Conservation (phyloP, 2,113 vertebrate species). For the Forbesichthys papilliferus region DNA sequence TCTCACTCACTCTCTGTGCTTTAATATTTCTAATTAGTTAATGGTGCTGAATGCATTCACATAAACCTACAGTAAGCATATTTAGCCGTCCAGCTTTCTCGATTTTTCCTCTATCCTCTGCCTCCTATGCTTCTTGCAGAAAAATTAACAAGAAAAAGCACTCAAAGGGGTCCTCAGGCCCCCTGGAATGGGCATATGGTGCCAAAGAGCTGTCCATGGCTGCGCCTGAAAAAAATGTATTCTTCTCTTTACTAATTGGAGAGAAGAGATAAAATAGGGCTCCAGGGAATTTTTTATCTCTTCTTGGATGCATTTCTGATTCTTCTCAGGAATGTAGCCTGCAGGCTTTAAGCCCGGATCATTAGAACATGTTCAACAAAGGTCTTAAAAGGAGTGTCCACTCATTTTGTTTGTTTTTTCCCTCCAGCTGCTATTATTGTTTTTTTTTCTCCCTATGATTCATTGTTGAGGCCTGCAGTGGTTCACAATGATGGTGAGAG, state of each 20-base stretch:
- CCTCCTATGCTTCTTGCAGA: constrained; percentile 41
- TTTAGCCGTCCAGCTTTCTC: constrained; percentile 48
- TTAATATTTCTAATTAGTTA: constrained; percentile 83
- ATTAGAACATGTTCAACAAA: constrained; percentile 54
- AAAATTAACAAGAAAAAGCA: constrained; percentile 72
- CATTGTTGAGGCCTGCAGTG: constrained; percentile 18
- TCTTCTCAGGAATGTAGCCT: constrained; percentile 44
- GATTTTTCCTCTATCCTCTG: constrained; percentile 26
- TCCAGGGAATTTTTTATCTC: constrained; percentile 57
- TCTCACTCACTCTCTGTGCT: constrained; percentile 62
- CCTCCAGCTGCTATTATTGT: constrained; percentile 5
- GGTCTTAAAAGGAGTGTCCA: constrained; percentile 34
- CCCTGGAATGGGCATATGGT: constrained; percentile 38
- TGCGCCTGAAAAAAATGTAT: constrained; percentile 56
- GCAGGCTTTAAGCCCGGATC: constrained; percentile 51
- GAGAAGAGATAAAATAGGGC: constrained; percentile 56
- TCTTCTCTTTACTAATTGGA: constrained; percentile 63
- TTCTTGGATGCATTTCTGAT: constrained; percentile 48
- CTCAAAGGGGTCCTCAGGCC: constrained; percentile 63
- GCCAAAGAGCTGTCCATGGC: constrained; percentile 65
- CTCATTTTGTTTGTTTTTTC: constrained; percentile 10
- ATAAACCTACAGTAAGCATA: constrained; percentile 74
- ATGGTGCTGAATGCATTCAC: constrained; percentile 75
- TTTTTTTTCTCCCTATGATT: background rate
- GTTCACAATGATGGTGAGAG: constrained; percentile 21